These are phyloP conservation scores for Acheta domesticus DNA, from an alignment of 2,888 invertebrate genomes.

Conservation along the genomic window DNA sequence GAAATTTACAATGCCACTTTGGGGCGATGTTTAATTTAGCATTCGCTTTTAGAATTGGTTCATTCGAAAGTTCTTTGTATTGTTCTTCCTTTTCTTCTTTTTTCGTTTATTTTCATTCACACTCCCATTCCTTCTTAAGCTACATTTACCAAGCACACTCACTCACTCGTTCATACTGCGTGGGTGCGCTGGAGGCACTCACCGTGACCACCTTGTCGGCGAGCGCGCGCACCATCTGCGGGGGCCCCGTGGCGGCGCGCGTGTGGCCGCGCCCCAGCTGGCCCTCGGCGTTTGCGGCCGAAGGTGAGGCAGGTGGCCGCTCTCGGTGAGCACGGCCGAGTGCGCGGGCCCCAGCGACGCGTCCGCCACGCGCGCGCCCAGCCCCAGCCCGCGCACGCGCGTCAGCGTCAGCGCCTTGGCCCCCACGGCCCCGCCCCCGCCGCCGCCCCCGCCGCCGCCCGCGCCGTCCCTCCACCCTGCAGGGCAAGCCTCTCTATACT, in stretches of 20 bases:
- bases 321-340: slow-evolving; percentile 60
- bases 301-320: slow-evolving; percentile 61
- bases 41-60: too few relatives aligned
- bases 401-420: slow-evolving; percentile 47
- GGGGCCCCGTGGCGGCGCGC: slow-evolving; percentile 44
- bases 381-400: slow-evolving; percentile 50
- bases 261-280: slow-evolving; percentile 57
- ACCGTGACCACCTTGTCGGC: slow-evolving; percentile 46
- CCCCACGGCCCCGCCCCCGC: slow-evolving; percentile 50
- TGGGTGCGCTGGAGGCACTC: slow-evolving; percentile 26
- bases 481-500: too few relatives aligned
- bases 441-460: slow-evolving; percentile 49
- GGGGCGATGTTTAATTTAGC: too few relatives aligned
- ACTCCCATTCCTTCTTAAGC: too few relatives aligned
- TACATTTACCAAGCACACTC: too few relatives aligned
- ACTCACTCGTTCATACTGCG: too few relatives aligned
- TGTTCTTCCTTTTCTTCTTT: too few relatives aligned
- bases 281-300: slow-evolving; percentile 61
- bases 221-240: slow-evolving; percentile 49
- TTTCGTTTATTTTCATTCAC: too few relatives aligned
- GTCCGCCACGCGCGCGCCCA: slow-evolving; percentile 56
- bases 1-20: too few relatives aligned
- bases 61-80: too few relatives aligned
- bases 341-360: slow-evolving; percentile 60
- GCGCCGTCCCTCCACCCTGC: slow-evolving; percentile 39